Percentiles rank a stretch among this genome's conserved stretches.
Evolutionary conservation across 1,140 invertebrate genomes (phyloP).

Genomic region (Rhyacophila brunnea): DNA sequence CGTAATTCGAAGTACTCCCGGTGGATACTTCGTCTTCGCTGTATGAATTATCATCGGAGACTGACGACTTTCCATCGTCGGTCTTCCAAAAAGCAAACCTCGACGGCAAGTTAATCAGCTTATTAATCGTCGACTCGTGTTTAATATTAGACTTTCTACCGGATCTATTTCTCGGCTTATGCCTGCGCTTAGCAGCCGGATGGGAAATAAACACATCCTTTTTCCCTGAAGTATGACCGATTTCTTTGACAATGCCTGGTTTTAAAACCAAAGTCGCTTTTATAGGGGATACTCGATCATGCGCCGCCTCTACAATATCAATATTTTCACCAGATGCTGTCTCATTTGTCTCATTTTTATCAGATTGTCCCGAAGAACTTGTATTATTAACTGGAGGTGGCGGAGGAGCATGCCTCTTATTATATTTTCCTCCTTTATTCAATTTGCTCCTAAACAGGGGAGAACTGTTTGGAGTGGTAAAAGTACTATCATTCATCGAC

Average conservation of each 20-base stretch:
- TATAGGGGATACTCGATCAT: not conserved
- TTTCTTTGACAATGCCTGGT: not conserved
- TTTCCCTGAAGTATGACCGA: constrained; percentile 2
- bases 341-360: constrained; percentile 17
- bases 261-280: not conserved
- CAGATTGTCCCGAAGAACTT: not conserved
- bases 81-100: constrained; percentile 54
- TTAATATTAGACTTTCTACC: not conserved
- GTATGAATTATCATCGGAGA: constrained; percentile 4
- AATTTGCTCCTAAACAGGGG: constrained; percentile 44
- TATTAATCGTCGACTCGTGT: constrained; percentile 41
- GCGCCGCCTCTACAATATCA: not conserved
- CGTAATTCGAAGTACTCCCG: constrained; percentile 4
- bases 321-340: constrained; percentile 1
- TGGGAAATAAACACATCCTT: constrained; percentile 35
- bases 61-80: constrained; percentile 32
- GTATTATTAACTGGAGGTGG: constrained; percentile 36
- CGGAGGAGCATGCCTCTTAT: constrained; percentile 48
- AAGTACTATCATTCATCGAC: constrained; percentile 46
- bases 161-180: constrained; percentile 15
- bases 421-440: constrained; percentile 44
- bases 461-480: constrained; percentile 51
- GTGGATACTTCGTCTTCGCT: constrained; percentile 9
- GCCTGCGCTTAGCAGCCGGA: constrained; percentile 37
- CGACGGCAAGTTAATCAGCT: constrained; percentile 48